phyloP scores from a whole-genome alignment of 2,797 vertebrate genomes.

The Amblyopsis hoosieri region DNA sequence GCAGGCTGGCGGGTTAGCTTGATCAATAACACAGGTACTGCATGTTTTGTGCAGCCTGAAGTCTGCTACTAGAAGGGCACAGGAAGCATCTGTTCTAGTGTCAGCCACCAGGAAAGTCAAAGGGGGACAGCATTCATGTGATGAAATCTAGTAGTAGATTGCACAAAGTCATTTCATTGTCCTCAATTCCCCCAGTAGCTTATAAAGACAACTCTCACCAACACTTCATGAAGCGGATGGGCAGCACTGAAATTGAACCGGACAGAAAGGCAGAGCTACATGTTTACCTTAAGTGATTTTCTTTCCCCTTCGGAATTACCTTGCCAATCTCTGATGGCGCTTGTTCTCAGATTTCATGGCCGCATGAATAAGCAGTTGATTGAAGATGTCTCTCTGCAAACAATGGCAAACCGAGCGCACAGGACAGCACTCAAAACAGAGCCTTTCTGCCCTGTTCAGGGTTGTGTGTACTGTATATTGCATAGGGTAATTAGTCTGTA shows the following conservation, averaged over 20 bases:
- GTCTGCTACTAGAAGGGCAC: too few relatives aligned
- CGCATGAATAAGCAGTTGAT: conserved; percentile 87
- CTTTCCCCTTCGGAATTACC: conserved; percentile 70
- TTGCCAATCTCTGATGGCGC: conserved; percentile 82
- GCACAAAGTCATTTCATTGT: conserved; percentile 3
- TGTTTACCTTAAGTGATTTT: conserved; percentile 7
- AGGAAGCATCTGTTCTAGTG: too few relatives aligned
- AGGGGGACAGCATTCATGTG: background rate
- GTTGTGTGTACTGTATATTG: background rate
- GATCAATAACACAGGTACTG: conserved; percentile 53
- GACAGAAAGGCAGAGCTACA: background rate
- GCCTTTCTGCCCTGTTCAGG: background rate
- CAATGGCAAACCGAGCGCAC: conserved; percentile 32
- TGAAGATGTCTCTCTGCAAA: conserved; percentile 93
- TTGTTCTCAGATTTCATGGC: conserved; percentile 85
- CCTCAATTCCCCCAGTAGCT: background rate
- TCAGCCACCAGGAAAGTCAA: too few relatives aligned
- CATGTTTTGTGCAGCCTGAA: too few relatives aligned
- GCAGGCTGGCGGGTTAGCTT: conserved; percentile 27
- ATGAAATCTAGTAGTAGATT: conserved; percentile 23
- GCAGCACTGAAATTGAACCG: background rate
- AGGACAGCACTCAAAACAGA: conserved; percentile 15
- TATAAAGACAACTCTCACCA: background rate
- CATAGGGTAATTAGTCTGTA: background rate
- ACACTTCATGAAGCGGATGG: conserved; percentile 1